These are phyloP conservation scores for Pristionchus fissidentatus DNA, from an alignment of 2,888 invertebrate species.

Conservation along the genomic window DNA sequence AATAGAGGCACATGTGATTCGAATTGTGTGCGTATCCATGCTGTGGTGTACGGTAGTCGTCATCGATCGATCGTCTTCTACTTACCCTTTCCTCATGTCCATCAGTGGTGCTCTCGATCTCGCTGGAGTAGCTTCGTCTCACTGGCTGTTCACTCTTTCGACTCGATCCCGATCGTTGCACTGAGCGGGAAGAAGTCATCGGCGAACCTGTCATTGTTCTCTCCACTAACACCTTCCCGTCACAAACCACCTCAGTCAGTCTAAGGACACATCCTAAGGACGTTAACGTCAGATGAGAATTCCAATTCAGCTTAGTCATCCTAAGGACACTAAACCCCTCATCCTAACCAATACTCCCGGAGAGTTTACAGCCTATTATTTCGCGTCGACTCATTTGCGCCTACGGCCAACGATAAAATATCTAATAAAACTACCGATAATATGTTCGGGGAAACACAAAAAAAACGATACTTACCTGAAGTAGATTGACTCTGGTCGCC, in stretches of 20 bases:
- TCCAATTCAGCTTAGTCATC: too few species aligned
- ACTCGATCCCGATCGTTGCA: slow-evolving; percentile 43
- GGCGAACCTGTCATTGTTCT: slow-evolving; percentile 47
- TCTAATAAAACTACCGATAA: too few species aligned
- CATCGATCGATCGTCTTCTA: not conserved
- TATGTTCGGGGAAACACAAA: too few species aligned
- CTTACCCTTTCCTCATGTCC: slow-evolving; percentile 11
- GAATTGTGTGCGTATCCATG: too few species aligned
- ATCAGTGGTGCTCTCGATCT: slow-evolving; percentile 48
- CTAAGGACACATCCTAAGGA: too few species aligned
- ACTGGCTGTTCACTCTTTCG: slow-evolving; percentile 38
- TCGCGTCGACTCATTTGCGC: too few species aligned
- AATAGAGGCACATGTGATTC: too few species aligned
- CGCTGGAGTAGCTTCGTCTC: slow-evolving; percentile 43
- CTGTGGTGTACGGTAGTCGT: not conserved
- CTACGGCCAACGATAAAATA: too few species aligned
- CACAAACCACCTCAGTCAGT: too few species aligned
- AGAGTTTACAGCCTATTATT: not conserved
- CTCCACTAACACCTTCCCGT: too few species aligned
- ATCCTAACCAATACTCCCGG: not conserved
- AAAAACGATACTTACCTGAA: slow-evolving; percentile 1
- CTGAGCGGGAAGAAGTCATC: slow-evolving; percentile 44
- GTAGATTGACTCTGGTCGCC: slow-evolving; percentile 35
- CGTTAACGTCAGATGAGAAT: too few species aligned
- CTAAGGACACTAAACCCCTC: not conserved